Percentiles rank a stretch among this genome's conserved stretches.
These are phyloP conservation scores for Ceratina japonica DNA, from an alignment of 1,140 invertebrate species.

Conservation along the genomic window DNA sequence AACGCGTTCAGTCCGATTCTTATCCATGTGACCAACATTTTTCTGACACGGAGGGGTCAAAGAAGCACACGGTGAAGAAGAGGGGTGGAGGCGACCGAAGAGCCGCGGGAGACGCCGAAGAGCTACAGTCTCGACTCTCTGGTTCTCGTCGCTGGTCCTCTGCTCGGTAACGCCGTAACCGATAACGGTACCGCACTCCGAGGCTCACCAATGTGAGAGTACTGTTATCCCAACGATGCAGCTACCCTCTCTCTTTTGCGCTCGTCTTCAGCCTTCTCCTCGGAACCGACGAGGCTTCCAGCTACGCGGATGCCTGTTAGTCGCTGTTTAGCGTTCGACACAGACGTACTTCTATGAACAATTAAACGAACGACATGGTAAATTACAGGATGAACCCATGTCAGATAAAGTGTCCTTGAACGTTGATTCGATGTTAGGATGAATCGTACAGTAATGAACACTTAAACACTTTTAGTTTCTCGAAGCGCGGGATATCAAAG, in stretches of 20 bases:
- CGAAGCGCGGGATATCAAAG: not conserved
- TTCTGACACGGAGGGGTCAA: conserved; percentile 25
- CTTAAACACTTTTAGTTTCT: not conserved
- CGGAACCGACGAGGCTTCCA: too few relatives aligned
- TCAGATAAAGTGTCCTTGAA: too few relatives aligned
- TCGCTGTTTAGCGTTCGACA: conserved; percentile 14
- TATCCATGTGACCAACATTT: conserved; percentile 39
- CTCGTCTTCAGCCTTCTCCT: not conserved
- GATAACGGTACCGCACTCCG: conserved; percentile 72
- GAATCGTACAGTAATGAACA: too few relatives aligned
- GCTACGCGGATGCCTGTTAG: not conserved
- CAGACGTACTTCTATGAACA: not conserved
- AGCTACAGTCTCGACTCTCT: conserved; percentile 18
- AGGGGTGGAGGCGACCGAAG: not conserved
- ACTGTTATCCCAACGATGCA: conserved; percentile 75
- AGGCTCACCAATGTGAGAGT: conserved; percentile 72
- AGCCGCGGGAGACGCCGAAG: not conserved
- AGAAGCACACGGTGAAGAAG: conserved; percentile 14
- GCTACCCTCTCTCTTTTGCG: conserved; percentile 14
- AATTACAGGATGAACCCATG: not conserved
- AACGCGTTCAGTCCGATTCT: not conserved
- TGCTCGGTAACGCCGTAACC: conserved; percentile 60
- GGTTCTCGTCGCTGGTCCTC: conserved; percentile 48
- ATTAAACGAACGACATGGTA: not conserved
- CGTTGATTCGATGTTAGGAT: too few relatives aligned